Percentiles rank a stretch among this genome's conserved stretches.
Conservation (phyloP, 2,113 vertebrate genomes). For the Mesoclemmys tuberculata region DNA sequence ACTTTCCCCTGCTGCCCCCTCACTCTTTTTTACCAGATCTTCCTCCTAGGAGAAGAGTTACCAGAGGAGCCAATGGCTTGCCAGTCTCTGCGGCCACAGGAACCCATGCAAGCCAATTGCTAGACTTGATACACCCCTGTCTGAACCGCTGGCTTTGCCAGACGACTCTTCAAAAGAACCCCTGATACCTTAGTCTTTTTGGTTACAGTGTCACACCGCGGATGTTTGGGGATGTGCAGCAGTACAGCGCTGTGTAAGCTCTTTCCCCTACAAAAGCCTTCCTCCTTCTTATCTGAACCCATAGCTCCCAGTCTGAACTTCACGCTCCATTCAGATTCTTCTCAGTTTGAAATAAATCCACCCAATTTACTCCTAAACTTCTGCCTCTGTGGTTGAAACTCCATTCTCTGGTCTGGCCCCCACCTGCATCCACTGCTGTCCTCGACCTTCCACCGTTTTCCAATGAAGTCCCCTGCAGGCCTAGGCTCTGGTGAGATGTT, state of each 20-base stretch:
- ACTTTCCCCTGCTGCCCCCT: neutral
- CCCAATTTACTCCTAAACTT: neutral
- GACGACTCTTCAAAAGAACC: too few species aligned
- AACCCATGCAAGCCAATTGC: neutral
- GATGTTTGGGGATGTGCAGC: neutral
- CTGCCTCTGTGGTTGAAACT: neutral
- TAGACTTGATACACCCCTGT: neutral
- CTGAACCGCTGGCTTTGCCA: neutral
- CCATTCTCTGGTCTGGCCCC: neutral
- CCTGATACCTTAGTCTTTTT: too few species aligned
- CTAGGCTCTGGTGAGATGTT: neutral
- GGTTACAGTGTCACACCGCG: too few species aligned
- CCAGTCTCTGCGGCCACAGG: too few species aligned
- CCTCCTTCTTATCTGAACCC: neutral
- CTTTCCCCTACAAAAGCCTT: neutral
- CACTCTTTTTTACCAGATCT: neutral
- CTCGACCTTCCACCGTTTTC: neutral
- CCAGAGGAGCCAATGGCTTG: neutral
- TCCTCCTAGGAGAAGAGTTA: neutral
- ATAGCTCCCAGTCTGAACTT: neutral
- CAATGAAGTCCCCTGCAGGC: neutral
- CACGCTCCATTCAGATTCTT: neutral
- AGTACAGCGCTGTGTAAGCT: neutral
- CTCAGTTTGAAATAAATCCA: neutral
- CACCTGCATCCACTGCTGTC: neutral